Percentiles rank a stretch among this genome's conserved stretches.
Evolutionary conservation across 2,113 vertebrate genomes (phyloP).

Genomic region (Cyprinodon variegatus): DNA sequence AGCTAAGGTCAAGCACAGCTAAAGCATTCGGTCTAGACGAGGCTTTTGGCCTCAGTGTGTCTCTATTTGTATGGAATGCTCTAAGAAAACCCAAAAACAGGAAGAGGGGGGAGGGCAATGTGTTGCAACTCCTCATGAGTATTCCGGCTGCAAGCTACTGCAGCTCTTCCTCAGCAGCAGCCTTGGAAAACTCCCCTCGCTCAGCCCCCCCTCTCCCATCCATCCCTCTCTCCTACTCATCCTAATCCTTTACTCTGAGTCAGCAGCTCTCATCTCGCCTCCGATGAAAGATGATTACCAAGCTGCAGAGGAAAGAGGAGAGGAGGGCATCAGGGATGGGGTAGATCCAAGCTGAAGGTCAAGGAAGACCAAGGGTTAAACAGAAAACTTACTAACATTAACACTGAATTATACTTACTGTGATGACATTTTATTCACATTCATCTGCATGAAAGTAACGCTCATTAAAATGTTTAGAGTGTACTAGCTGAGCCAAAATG

Average conservation of each 20-base stretch:
- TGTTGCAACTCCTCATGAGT: conserved; percentile 79
- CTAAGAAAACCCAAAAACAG: conserved; percentile 14
- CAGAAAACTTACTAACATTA: not conserved
- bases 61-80: conserved; percentile 6
- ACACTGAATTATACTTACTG: not conserved
- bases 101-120: not conserved
- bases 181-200: conserved; percentile 61
- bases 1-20: conserved; percentile 41
- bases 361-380: conserved; percentile 8
- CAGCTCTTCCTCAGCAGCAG: conserved; percentile 72
- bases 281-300: conserved; percentile 58
- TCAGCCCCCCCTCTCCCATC: not conserved
- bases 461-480: no score
- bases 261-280: conserved; percentile 65
- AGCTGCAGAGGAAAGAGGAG: conserved; percentile 25
- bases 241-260: conserved; percentile 64
- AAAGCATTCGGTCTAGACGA: not conserved
- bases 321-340: conserved; percentile 6
- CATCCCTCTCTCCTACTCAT: not conserved
- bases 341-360: conserved; percentile 43
- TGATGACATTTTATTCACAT: not conserved
- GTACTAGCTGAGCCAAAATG: no score
- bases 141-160: conserved; percentile 84
- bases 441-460: not conserved
- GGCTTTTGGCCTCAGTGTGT: not conserved